Evolutionary conservation across 2,888 invertebrate genomes (phyloP).

Genomic region (Linnaemya vulpina): DNA sequence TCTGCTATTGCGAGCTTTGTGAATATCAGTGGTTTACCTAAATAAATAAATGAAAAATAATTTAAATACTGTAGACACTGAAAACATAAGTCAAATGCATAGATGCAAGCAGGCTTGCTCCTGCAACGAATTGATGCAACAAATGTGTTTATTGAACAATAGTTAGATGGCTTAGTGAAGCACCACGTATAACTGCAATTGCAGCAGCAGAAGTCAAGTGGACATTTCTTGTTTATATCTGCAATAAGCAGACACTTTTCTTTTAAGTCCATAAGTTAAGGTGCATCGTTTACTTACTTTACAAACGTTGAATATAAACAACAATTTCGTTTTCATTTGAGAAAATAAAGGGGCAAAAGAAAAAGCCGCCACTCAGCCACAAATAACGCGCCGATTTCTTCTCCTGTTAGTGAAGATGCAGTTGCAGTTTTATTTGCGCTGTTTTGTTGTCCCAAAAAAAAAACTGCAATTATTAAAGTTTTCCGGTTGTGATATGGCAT

Average conservation of each 20-base stretch:
- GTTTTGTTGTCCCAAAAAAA: slow-evolving; percentile 49
- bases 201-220: slow-evolving; percentile 32
- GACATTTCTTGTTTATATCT: slow-evolving; percentile 40
- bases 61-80: slow-evolving; percentile 7
- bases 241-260: slow-evolving; percentile 26
- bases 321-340: slow-evolving; percentile 46
- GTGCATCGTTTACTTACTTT: background rate
- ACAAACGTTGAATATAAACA: too few species aligned
- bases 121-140: slow-evolving; percentile 49
- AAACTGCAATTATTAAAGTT: slow-evolving; percentile 61
- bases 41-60: slow-evolving; percentile 14
- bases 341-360: slow-evolving; percentile 16
- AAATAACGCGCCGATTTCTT: slow-evolving; percentile 7
- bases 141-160: slow-evolving; percentile 30
- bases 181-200: background rate
- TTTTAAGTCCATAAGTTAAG: background rate
- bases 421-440: slow-evolving; percentile 24
- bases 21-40: slow-evolving; percentile 6
- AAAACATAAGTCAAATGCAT: slow-evolving; percentile 33
- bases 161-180: slow-evolving; percentile 9
- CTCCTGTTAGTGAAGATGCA: slow-evolving; percentile 38
- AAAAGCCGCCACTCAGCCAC: slow-evolving; percentile 13
- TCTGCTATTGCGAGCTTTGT: background rate
- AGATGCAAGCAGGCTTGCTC: slow-evolving; percentile 33
- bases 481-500: slow-evolving; percentile 66